phyloP scores from a whole-genome alignment of 53 echinoderm and acorn worm species.

The Apostichopus leukothele region DNA sequence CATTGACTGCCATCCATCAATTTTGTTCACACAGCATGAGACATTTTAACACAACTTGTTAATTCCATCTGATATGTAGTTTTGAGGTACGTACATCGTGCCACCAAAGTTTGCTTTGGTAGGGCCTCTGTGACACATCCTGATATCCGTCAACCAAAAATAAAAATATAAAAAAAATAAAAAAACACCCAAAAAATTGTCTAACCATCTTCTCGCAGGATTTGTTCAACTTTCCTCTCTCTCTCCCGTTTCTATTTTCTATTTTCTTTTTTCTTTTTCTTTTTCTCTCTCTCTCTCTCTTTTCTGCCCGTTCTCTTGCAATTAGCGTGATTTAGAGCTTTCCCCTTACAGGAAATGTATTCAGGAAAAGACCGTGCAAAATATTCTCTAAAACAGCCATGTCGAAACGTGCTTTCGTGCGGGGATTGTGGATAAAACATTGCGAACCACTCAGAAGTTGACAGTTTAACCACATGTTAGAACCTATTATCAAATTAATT shows the following conservation, averaged over 20 bases:
- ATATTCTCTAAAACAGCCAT: constrained; percentile 30
- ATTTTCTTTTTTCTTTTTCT: not conserved
- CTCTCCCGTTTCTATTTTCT: not conserved
- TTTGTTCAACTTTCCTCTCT: not conserved
- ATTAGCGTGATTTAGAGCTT: constrained; percentile 47
- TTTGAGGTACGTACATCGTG: too few relatives aligned
- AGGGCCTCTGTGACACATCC: constrained; percentile 11
- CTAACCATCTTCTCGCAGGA: not conserved
- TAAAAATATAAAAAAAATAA: not conserved
- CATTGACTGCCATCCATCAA: too few relatives aligned
- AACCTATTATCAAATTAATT: constrained; percentile 47
- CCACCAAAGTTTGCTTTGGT: not conserved
- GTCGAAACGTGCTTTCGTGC: constrained; percentile 32
- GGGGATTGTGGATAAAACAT: constrained; percentile 4
- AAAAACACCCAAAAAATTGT: not conserved
- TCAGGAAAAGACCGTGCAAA: constrained; percentile 38
- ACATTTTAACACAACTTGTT: too few relatives aligned
- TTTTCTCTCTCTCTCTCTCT: not conserved
- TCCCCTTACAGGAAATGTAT: constrained; percentile 38
- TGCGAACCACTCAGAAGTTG: constrained; percentile 9
- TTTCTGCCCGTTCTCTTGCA: not conserved
- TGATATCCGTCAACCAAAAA: not conserved
- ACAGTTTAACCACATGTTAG: constrained; percentile 47
- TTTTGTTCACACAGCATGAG: too few relatives aligned
- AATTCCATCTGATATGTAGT: too few relatives aligned